Conservation (phyloP, 2,113 vertebrate genomes). For the Cyprinodon tularosa region DNA sequence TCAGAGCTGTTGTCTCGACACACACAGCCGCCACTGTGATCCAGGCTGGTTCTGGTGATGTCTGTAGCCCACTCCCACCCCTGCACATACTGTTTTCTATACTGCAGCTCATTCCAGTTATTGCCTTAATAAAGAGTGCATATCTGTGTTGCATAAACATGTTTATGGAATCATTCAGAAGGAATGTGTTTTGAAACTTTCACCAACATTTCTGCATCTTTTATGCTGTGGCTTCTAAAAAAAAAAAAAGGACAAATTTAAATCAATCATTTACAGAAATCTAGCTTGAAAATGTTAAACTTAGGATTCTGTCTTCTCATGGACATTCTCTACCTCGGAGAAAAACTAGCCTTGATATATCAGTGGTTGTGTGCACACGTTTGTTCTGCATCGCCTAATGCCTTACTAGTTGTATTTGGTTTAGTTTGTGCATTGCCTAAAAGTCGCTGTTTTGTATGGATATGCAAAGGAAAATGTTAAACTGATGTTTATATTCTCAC, state of each 20-base stretch:
- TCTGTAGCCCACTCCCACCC: constrained; percentile 24
- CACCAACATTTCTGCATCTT: constrained; percentile 27
- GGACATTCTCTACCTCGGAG: constrained; percentile 79
- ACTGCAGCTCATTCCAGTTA: constrained; percentile 55
- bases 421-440: constrained; percentile 29
- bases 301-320: constrained; percentile 61
- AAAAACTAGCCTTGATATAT: constrained; percentile 62
- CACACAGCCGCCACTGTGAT: constrained; percentile 56
- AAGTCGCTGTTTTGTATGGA: constrained; percentile 40
- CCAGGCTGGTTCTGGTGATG: constrained; percentile 53
- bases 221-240: constrained; percentile 41
- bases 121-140: constrained; percentile 80
- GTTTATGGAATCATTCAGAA: constrained; percentile 69
- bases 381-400: constrained; percentile 75
- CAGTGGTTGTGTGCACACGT: constrained; percentile 50
- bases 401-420: constrained; percentile 71
- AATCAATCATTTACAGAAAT: constrained; percentile 14
- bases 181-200: constrained; percentile 67
- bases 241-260: constrained; percentile 17
- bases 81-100: constrained; percentile 42
- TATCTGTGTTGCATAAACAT: constrained; percentile 62
- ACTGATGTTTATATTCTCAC: constrained; percentile 25
- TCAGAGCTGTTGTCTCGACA: constrained; percentile 18
- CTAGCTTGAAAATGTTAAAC: constrained; percentile 35
- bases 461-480: neutral